Conservation (phyloP, 2,888 invertebrate genomes). For the Philhelius pedissequus region DNA sequence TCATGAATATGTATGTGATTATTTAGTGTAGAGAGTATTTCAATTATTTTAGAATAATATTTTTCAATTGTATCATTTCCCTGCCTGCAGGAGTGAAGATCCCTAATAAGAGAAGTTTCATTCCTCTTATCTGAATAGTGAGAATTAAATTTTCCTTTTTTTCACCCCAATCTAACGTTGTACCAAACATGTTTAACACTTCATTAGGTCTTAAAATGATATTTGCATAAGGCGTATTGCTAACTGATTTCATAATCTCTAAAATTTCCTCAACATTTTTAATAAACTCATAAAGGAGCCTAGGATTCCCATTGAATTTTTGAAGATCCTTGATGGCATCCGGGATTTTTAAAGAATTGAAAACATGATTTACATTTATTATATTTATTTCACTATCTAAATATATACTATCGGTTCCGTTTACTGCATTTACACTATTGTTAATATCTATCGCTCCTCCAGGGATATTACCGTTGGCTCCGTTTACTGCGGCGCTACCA, state of each 20-base stretch:
- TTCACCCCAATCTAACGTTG: neutral
- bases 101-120: too few species aligned
- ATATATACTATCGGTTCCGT: neutral
- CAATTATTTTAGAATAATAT: too few species aligned
- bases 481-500: too few species aligned
- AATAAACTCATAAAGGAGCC: neutral
- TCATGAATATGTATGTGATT: conserved; percentile 20
- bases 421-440: too few species aligned
- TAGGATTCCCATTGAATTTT: neutral
- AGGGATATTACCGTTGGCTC: too few species aligned
- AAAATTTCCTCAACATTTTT: neutral
- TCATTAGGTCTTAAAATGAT: neutral
- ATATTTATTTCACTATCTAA: neutral
- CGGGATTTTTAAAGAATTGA: neutral
- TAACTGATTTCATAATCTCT: neutral
- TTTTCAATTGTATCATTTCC: too few species aligned
- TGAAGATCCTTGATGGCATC: neutral
- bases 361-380: neutral
- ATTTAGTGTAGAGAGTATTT: too few species aligned
- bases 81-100: too few species aligned
- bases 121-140: too few species aligned
- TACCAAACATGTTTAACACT: neutral
- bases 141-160: neutral
- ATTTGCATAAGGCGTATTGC: neutral
- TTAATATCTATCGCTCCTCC: too few species aligned